Percentiles rank a stretch among this genome's conserved stretches.
phyloP scores from a whole-genome alignment of 2,888 invertebrate species.

The Argyresthia goedartella region DNA sequence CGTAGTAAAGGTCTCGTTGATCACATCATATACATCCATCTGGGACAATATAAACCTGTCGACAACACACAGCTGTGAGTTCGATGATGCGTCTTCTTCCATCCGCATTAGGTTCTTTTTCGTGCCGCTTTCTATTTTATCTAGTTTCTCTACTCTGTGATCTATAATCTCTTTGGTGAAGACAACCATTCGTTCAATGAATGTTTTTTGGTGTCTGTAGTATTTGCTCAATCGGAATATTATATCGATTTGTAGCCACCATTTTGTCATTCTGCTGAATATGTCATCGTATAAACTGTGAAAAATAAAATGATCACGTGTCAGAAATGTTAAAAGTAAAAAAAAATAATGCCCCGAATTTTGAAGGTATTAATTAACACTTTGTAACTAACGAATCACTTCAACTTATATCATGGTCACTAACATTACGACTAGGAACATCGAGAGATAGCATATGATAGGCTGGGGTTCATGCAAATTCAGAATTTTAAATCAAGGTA shows the following conservation, averaged over 20 bases:
- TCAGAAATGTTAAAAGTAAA: no score
- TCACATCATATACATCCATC: conserved; percentile 27
- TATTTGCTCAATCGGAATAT: conserved; percentile 31
- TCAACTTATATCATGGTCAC: no score
- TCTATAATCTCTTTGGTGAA: conserved; percentile 25
- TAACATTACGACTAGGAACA: no score
- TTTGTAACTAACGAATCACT: no score
- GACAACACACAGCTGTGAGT: conserved; percentile 39
- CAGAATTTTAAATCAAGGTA: no score
- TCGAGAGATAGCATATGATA: no score
- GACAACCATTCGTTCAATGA: conserved; percentile 18
- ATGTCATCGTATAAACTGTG: conserved; percentile 34
- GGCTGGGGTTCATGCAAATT: no score
- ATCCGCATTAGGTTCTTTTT: conserved; percentile 19
- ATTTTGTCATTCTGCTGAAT: conserved; percentile 48
- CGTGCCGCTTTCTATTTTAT: conserved; percentile 10
- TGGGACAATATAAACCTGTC: conserved; percentile 44
- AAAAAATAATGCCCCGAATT: no score
- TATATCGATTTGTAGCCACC: conserved; percentile 49
- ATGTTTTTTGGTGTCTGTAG: conserved; percentile 16
- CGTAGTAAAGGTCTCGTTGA: conserved; percentile 42
- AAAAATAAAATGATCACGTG: neutral
- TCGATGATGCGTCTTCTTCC: conserved; percentile 26
- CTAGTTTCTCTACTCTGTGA: conserved; percentile 22
- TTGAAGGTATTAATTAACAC: no score